These are phyloP conservation scores for Drosophila rhopaloa DNA, from an alignment of 1,140 invertebrate species.

Conservation along the genomic window DNA sequence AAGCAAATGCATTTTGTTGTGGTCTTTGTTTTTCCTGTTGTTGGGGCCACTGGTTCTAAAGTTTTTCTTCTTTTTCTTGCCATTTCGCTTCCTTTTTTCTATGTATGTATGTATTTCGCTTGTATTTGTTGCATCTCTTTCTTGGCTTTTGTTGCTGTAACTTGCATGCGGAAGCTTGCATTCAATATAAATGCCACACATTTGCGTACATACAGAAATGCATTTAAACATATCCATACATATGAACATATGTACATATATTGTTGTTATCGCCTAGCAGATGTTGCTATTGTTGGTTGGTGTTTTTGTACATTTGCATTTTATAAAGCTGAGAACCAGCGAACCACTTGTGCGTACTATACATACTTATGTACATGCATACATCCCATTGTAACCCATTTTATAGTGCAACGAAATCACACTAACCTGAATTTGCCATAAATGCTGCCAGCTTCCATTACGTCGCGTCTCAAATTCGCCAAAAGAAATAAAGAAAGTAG, in stretches of 20 bases:
- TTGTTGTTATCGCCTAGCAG: slow-evolving; percentile 67
- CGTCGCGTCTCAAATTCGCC: slow-evolving; percentile 60
- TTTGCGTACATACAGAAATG: slow-evolving; percentile 15
- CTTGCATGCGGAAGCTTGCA: slow-evolving; percentile 75
- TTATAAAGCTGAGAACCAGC: slow-evolving; percentile 35
- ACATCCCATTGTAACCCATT: slow-evolving; percentile 65
- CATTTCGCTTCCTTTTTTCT: slow-evolving; percentile 20
- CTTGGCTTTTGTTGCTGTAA: slow-evolving; percentile 31
- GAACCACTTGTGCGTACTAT: slow-evolving; percentile 65
- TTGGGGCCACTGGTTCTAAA: slow-evolving; percentile 20
- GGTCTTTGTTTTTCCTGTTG: slow-evolving; percentile 12
- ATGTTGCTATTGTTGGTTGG: slow-evolving; percentile 58
- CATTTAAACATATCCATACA: slow-evolving; percentile 8
- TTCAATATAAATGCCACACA: slow-evolving; percentile 49
- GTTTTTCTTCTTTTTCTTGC: background rate
- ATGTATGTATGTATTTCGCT: slow-evolving; percentile 16
- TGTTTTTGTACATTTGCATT: slow-evolving; percentile 29
- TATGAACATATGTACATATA: slow-evolving; percentile 4
- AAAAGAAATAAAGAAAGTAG: slow-evolving; percentile 55
- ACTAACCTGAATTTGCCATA: slow-evolving; percentile 80
- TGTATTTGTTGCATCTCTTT: slow-evolving; percentile 11
- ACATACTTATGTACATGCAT: background rate
- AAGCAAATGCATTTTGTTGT: slow-evolving; percentile 28
- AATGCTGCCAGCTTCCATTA: slow-evolving; percentile 69
- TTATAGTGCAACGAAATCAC: slow-evolving; percentile 74